Conservation (phyloP, 2,113 vertebrate genomes). For the Trogon melanurus region DNA sequence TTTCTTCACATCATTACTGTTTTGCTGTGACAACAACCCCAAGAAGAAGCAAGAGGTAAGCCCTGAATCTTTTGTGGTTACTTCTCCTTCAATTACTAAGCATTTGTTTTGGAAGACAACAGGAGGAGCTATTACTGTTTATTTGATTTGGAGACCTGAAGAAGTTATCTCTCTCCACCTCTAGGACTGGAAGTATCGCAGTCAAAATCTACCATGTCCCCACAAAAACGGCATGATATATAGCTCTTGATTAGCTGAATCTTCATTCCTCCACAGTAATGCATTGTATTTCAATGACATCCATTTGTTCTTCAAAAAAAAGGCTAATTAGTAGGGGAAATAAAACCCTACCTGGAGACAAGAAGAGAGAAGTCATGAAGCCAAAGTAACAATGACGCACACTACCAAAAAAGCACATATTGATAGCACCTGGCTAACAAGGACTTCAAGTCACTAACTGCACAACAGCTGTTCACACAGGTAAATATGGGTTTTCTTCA, state of each 20-base stretch:
- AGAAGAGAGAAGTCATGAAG: neutral
- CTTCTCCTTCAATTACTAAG: neutral
- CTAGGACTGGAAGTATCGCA: neutral
- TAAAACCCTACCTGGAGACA: neutral
- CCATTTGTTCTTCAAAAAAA: neutral
- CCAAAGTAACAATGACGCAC: neutral
- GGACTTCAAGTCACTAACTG: neutral
- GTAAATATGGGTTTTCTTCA: neutral
- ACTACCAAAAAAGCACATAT: neutral
- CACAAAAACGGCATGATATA: neutral
- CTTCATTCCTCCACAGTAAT: neutral
- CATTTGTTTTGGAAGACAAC: neutral
- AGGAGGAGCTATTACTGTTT: neutral
- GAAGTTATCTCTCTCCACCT: neutral
- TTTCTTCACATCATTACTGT: neutral
- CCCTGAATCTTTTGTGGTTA: neutral
- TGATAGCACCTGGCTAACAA: neutral
- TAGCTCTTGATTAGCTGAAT: neutral
- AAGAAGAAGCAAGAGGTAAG: neutral
- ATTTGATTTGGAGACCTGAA: neutral
- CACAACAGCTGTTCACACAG: neutral
- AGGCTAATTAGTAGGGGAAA: neutral
- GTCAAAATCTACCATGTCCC: neutral
- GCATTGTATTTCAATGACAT: neutral
- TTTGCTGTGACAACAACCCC: neutral